phyloP scores from a whole-genome alignment of 1,140 invertebrate species.

The Dendroctonus ponderosae region DNA sequence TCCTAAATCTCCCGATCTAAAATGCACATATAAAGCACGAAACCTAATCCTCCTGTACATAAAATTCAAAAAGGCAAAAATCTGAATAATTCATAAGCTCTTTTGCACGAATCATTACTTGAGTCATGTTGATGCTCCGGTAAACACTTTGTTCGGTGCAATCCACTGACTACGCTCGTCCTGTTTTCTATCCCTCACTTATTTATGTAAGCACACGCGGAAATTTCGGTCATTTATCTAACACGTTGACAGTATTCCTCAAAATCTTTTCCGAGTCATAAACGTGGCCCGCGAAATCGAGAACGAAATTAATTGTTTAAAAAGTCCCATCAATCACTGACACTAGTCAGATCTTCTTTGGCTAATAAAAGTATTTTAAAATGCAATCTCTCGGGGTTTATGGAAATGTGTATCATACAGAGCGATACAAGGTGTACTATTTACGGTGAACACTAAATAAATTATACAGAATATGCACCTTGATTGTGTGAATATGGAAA shows the following conservation, averaged over 20 bases:
- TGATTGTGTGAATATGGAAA: too few relatives aligned
- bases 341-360: slow-evolving; percentile 3
- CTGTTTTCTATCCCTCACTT: slow-evolving; percentile 38
- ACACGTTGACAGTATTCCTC: slow-evolving; percentile 45
- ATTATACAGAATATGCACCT: too few relatives aligned
- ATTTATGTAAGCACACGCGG: slow-evolving; percentile 49
- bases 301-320: slow-evolving; percentile 37
- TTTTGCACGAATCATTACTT: slow-evolving; percentile 48
- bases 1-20: too few relatives aligned
- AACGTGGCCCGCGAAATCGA: slow-evolving; percentile 31
- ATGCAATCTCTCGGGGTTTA: neutral
- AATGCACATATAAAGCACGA: neutral
- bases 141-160: slow-evolving; percentile 43
- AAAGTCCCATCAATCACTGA: slow-evolving; percentile 30
- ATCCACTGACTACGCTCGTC: slow-evolving; percentile 35
- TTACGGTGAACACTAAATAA: too few relatives aligned
- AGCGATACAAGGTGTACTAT: too few relatives aligned
- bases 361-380: slow-evolving; percentile 29
- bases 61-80: slow-evolving; percentile 34
- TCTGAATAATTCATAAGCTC: slow-evolving; percentile 46
- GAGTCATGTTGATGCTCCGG: slow-evolving; percentile 45
- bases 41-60: slow-evolving; percentile 2
- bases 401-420: neutral
- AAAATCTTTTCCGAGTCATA: slow-evolving; percentile 44
- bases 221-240: slow-evolving; percentile 47